These are phyloP conservation scores for Drosophila parabipectinata DNA, from an alignment of 1,140 invertebrate species.

Conservation along the genomic window DNA sequence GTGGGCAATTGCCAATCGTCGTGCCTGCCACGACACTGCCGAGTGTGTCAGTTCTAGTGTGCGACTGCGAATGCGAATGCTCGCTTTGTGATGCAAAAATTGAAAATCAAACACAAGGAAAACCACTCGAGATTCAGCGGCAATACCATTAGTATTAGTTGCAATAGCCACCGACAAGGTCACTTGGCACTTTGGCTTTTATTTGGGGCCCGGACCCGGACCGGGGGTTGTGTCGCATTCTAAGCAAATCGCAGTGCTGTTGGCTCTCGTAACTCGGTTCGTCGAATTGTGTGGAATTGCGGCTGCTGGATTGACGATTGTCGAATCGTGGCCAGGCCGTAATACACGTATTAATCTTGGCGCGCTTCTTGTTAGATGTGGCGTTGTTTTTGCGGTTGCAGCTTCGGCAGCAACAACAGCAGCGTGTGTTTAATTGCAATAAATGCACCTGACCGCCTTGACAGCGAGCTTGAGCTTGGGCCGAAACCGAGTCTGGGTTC, in stretches of 20 bases:
- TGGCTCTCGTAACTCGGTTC: conserved; percentile 16
- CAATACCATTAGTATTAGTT: conserved; percentile 13
- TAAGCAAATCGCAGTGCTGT: conserved; percentile 49
- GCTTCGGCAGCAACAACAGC: conserved; percentile 57
- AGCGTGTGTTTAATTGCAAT: conserved; percentile 82
- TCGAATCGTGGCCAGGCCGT: conserved; percentile 56
- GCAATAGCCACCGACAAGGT: conserved; percentile 68
- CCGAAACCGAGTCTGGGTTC: conserved; percentile 22
- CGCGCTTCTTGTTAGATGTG: conserved; percentile 68
- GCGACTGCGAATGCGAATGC: conserved; percentile 11
- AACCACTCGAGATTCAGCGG: conserved; percentile 67
- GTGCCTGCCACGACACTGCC: background rate
- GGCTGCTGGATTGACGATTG: conserved; percentile 14
- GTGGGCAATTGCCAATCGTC: background rate
- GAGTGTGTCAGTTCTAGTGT: background rate
- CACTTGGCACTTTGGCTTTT: conserved; percentile 61
- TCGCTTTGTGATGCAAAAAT: conserved; percentile 67
- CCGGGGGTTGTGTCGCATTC: conserved; percentile 47
- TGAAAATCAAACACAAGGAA: conserved; percentile 80
- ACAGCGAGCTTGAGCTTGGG: conserved; percentile 59
- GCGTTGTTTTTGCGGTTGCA: conserved; percentile 59
- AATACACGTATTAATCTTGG: conserved; percentile 48
- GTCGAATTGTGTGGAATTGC: conserved; percentile 36
- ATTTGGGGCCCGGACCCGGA: conserved; percentile 64
- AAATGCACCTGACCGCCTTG: conserved; percentile 79